Base-by-base conservation (phyloP, 1,140 invertebrate genomes). In the Orchesella cincta region DNA sequence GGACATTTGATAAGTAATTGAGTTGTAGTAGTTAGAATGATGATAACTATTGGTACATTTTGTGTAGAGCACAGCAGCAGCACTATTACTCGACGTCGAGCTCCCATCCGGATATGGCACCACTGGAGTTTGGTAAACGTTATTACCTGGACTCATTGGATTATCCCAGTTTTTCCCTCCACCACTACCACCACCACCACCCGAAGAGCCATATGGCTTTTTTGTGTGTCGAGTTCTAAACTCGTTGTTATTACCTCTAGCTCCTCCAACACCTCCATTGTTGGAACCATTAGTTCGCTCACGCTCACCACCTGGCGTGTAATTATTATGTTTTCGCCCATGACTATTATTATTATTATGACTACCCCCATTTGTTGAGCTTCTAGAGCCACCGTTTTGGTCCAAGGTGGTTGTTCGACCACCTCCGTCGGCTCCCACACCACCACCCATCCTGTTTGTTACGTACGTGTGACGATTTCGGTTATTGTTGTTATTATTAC, bases 281-380 rank as follows among this genome's bases (percentile, higher is more conserved):
- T 67, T 33, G 3, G 62, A 3, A 31, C 8, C 8, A 33, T 67
- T 46, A 46, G 8, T 67, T 67, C 62, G 2, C 12, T n/a, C 62
- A 67, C 62, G 62, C 33, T 67, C 62, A 3, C 77, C 74, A 46
- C 46, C 67, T 28, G 52, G 62, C 26, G 57, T 74, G 54, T 28
- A 64, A 64, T 74, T 72, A 77, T n/a, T 74, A 77, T 71, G 39
- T 18, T 51, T 75, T 36, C 34, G 23, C 64, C 29, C 52, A 52
- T 70, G 70, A 64, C 71, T 67, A 51, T 71, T 28, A 52, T 71
- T 51, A 28, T 33, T 52, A 52, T 71, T 51, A 2, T 51, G 35
- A 57, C 52, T 54, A 36, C 52, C 29, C 5, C 28, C 26, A 20
- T 64, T 73, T 18, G 26, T 46, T 29, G 73, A 52, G 31, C 36